Evolutionary conservation across 2,888 invertebrate genomes (phyloP).

Genomic region (Sinhomidia bicolor): DNA sequence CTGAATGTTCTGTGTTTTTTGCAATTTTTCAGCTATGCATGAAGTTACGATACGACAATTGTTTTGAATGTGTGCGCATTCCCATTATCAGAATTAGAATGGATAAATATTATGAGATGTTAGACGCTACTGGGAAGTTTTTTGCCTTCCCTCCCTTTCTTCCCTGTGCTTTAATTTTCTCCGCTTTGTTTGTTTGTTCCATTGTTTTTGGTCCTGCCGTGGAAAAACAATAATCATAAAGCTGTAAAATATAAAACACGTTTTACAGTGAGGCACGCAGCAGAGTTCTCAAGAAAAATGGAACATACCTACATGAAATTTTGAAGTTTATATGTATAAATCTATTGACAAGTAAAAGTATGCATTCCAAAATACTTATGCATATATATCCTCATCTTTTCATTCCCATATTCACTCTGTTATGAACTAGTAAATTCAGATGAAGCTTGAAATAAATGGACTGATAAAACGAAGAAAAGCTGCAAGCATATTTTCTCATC

Average conservation of each 20-base stretch:
- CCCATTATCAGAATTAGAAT: too few species aligned
- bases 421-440: background rate
- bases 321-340: background rate
- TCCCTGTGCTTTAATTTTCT: too few species aligned
- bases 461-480: background rate
- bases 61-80: conserved; percentile 81
- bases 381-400: background rate
- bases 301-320: too few species aligned
- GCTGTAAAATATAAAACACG: too few species aligned
- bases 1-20: background rate
- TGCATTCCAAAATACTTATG: background rate
- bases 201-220: too few species aligned
- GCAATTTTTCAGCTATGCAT: conserved; percentile 10
- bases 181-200: too few species aligned
- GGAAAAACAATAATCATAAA: too few species aligned
- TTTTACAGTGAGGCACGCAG: background rate
- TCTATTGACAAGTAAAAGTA: conserved; percentile 81
- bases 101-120: too few species aligned
- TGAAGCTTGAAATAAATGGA: background rate
- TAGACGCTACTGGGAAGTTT: too few species aligned
- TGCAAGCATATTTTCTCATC: background rate
- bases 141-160: too few species aligned
- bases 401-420: background rate
- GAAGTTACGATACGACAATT: conserved; percentile 82
- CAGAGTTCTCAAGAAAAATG: background rate